phyloP scores from a whole-genome alignment of 1,140 invertebrate genomes.

The Drosophila pruinosa region DNA sequence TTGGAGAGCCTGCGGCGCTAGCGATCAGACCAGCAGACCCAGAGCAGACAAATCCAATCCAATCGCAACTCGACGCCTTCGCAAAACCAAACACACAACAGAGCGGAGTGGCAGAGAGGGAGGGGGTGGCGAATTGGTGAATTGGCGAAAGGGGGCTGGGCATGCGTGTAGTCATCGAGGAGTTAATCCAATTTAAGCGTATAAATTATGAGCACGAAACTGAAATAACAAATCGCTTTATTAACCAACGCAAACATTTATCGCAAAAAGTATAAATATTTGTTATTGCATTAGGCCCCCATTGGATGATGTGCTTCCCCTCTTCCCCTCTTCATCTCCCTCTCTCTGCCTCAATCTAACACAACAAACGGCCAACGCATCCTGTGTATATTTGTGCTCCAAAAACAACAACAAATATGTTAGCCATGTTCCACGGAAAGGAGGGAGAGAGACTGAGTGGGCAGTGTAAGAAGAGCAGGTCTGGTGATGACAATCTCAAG shows the following conservation, averaged over 20 bases:
- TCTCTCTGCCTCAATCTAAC: background rate
- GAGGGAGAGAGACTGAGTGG: background rate
- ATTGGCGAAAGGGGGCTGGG: background rate
- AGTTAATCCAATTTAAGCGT: constrained; percentile 77
- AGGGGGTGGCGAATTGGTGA: background rate
- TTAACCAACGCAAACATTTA: constrained; percentile 81
- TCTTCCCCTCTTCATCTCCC: background rate
- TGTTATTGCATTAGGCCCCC: constrained; percentile 74
- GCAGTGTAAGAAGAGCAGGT: background rate
- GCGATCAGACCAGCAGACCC: background rate
- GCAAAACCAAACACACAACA: constrained; percentile 22
- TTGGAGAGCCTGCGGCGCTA: constrained; percentile 54
- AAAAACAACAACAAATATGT: constrained; percentile 23
- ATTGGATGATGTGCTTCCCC: constrained; percentile 4
- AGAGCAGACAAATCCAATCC: constrained; percentile 37
- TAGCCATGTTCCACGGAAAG: constrained; percentile 10
- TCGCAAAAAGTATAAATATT: constrained; percentile 81
- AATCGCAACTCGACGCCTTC: constrained; percentile 41
- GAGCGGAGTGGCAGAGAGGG: background rate
- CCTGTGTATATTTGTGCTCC: constrained; percentile 11
- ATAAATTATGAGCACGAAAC: constrained; percentile 76
- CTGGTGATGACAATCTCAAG: constrained; percentile 65
- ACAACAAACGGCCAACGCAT: constrained; percentile 21
- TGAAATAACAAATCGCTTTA: constrained; percentile 79
- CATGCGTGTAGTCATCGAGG: constrained; percentile 39